phyloP scores from a whole-genome alignment of 2,797 vertebrate genomes.

The Borostomias antarcticus region DNA sequence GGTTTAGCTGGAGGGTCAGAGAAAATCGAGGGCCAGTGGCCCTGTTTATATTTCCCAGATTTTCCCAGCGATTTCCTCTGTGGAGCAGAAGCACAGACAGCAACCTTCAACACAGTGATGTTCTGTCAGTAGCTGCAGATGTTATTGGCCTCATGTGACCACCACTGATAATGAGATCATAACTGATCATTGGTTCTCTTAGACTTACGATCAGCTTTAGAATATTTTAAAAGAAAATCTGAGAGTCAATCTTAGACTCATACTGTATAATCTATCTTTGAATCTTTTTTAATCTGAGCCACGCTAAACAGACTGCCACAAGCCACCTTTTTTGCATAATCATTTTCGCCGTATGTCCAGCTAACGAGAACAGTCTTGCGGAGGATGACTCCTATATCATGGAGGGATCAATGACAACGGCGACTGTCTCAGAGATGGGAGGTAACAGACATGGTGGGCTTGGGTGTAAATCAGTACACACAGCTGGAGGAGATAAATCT shows the following conservation, averaged over 20 bases:
- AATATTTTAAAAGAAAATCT: no score
- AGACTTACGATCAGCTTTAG: no score
- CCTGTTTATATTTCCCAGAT: slow-evolving; percentile 18
- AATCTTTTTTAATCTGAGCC: slow-evolving; percentile 3
- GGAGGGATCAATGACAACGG: slow-evolving; percentile 44
- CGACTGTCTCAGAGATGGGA: slow-evolving; percentile 29
- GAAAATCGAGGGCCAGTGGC: slow-evolving; percentile 30
- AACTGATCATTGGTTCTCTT: no score
- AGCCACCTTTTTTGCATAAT: neutral
- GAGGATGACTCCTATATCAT: slow-evolving; percentile 47
- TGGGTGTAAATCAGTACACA: slow-evolving; percentile 71
- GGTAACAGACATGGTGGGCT: slow-evolving; percentile 32
- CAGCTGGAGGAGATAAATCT: slow-evolving; percentile 71
- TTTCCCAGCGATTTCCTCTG: neutral
- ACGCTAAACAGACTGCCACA: neutral
- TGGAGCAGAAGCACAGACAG: neutral
- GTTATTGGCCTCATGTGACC: neutral
- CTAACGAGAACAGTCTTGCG: no score
- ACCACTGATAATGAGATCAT: no score
- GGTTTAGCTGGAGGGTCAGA: slow-evolving; percentile 45
- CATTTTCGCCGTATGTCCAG: no score
- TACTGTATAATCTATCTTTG: no score
- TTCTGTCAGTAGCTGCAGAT: slow-evolving; percentile 4
- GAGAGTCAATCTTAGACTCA: neutral
- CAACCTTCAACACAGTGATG: neutral